Base-by-base conservation (phyloP, 2,888 invertebrate species). In the Furcula furcula region DNA sequence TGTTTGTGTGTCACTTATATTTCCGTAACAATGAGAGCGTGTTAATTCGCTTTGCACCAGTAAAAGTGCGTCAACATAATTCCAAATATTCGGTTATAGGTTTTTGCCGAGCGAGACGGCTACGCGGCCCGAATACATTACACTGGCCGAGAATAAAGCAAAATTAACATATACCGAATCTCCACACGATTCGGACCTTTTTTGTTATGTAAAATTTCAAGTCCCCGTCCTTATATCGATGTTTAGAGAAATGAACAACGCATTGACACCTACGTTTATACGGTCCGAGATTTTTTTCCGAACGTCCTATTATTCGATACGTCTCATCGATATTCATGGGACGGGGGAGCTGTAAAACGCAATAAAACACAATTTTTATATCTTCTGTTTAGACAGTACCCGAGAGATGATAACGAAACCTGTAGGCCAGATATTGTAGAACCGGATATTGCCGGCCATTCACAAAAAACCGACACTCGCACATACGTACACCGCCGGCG, bases 301-400 rank as follows among this genome's bases (percentile, higher is more conserved):
- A 64, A 58, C 12, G 55, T 61, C 64, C 73, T 74, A 78, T 81
- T 79, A 80, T 80, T 73, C 62, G 72, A 69, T 68, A 64, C 67
- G 63, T 64, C 76, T 76, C 77, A 76, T 81, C 80, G 79, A 81
- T 80, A 83, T 77, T 79, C 78, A 78, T 76, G 75, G 72, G 67
- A 55, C 64, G 68, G 61, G 65, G 65, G 67, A 64, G 79, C 69
- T 79, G 81, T 87, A 84, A 85, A 85, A 77, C 54, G 78, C 60
- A 78, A 87, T 88, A 88, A 87, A 87, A 80, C 84, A 78, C 80
- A 76, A 84, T 83, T 85, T 87, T 86, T 87, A 87, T 85, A 83
- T 83, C 75, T 76, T 67, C 60, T 85, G 80, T 87, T 87, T 86
- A 86, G 87, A 86, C 87, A 79, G 83, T 74, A 77, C 70, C 65